Percentiles rank a stretch among this genome's conserved stretches.
These are phyloP conservation scores for Mesocricetus auratus DNA, from an alignment of 2,113 vertebrate species.

Conservation along the genomic window DNA sequence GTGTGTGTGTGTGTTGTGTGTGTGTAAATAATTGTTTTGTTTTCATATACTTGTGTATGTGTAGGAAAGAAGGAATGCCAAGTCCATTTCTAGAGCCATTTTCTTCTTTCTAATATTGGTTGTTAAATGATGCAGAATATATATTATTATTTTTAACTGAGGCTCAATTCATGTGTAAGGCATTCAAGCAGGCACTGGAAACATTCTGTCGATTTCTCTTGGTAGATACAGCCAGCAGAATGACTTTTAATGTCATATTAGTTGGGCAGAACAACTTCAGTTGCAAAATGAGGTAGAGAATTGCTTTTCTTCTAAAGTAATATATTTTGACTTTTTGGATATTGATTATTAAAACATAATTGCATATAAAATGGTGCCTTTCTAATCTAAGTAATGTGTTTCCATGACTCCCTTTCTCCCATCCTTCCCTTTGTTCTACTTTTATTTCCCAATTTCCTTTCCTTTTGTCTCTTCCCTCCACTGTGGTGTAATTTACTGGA, in stretches of 20 bases:
- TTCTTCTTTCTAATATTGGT: conserved; percentile 53
- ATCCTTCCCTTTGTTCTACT: accelerated
- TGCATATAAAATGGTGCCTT: neutral
- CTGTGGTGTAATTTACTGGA: neutral
- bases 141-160: conserved; percentile 61
- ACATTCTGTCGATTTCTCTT: neutral
- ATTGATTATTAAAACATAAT: conserved; percentile 42
- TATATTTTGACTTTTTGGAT: neutral
- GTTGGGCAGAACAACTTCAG: conserved; percentile 26
- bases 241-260: conserved; percentile 44
- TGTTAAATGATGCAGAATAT: neutral
- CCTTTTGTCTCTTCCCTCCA: neutral
- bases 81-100: conserved; percentile 37
- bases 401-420: accelerated
- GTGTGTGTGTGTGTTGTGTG: neutral
- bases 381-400: neutral
- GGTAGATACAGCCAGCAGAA: neutral
- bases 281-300: conserved; percentile 42
- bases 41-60: neutral
- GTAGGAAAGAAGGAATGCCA: neutral
- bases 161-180: neutral
- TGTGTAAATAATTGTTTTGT: conserved; percentile 4
- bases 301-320: conserved; percentile 13
- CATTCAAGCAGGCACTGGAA: neutral
- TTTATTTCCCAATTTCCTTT: neutral